Conservation (phyloP, 2,113 vertebrate genomes). For the Ceratotherium simum region DNA sequence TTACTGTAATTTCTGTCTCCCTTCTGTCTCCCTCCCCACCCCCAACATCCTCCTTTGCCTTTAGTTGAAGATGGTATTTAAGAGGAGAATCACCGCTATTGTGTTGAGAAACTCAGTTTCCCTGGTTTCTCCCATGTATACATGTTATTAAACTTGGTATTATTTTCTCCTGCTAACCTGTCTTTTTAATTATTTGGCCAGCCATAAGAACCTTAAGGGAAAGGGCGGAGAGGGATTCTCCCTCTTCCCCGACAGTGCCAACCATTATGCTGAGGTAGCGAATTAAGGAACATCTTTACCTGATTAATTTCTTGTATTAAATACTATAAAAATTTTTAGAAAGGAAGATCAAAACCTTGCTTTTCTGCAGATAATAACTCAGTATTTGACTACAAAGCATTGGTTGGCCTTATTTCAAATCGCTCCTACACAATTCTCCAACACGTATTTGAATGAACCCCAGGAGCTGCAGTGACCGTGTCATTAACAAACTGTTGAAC, state of each 20-base stretch:
- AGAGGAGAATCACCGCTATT: too few species aligned
- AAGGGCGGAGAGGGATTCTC: too few species aligned
- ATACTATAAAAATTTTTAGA: not conserved
- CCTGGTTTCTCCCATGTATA: too few species aligned
- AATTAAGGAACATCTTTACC: not conserved
- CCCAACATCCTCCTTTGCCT: too few species aligned
- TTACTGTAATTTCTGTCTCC: too few species aligned
- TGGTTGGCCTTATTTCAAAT: not conserved
- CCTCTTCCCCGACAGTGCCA: not conserved
- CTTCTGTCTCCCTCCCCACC: too few species aligned
- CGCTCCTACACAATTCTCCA: not conserved
- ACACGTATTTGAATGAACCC: not conserved
- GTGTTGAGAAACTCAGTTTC: too few species aligned
- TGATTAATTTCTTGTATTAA: not conserved
- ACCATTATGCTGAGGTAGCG: not conserved
- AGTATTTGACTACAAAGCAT: not conserved
- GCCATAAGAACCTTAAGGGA: too few species aligned
- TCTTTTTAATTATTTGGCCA: too few species aligned
- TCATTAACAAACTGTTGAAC: not conserved
- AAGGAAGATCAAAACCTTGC: not conserved
- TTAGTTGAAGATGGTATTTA: too few species aligned
- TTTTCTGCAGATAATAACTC: not conserved
- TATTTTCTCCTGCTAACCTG: too few species aligned
- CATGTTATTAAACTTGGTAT: too few species aligned
- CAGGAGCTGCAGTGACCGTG: not conserved